These are phyloP conservation scores for Chymomyza procnemis DNA, from an alignment of 2,888 invertebrate genomes.

Conservation along the genomic window DNA sequence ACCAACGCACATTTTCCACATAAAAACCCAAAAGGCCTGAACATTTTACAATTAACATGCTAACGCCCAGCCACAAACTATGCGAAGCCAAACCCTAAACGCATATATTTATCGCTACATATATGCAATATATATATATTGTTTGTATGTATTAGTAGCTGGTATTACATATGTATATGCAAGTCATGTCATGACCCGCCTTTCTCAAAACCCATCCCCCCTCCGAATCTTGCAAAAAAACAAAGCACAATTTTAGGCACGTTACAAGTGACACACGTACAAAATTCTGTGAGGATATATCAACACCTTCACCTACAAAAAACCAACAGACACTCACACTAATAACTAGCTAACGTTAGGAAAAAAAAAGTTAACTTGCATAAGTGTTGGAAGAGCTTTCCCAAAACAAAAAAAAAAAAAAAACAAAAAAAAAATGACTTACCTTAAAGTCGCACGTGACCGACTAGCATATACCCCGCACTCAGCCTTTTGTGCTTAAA, in stretches of 20 bases:
- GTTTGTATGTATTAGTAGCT: neutral
- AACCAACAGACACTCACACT: neutral
- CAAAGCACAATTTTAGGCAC: slow-evolving; percentile 40
- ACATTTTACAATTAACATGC: slow-evolving; percentile 55
- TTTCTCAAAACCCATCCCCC: neutral
- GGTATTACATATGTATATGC: slow-evolving; percentile 35
- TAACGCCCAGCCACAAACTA: slow-evolving; percentile 28
- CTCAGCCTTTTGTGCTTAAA: too few species aligned
- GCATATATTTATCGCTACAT: neutral
- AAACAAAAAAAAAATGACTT: slow-evolving; percentile 12
- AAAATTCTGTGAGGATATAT: slow-evolving; percentile 38
- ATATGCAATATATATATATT: neutral
- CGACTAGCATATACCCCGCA: neutral
- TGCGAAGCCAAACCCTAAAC: neutral
- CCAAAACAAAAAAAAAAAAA: slow-evolving; percentile 30
- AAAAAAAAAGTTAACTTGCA: slow-evolving; percentile 20
- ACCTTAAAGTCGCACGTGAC: slow-evolving; percentile 3
- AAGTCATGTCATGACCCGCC: slow-evolving; percentile 41
- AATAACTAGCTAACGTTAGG: slow-evolving; percentile 7
- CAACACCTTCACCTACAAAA: slow-evolving; percentile 58
- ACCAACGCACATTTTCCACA: neutral
- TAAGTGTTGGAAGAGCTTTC: neutral
- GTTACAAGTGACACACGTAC: slow-evolving; percentile 32
- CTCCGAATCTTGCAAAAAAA: slow-evolving; percentile 13
- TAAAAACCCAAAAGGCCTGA: slow-evolving; percentile 2